Percentiles rank a stretch among this genome's conserved stretches.
These are phyloP conservation scores for Heliconius congener DNA, from an alignment of 1,140 invertebrate species.

Conservation along the genomic window DNA sequence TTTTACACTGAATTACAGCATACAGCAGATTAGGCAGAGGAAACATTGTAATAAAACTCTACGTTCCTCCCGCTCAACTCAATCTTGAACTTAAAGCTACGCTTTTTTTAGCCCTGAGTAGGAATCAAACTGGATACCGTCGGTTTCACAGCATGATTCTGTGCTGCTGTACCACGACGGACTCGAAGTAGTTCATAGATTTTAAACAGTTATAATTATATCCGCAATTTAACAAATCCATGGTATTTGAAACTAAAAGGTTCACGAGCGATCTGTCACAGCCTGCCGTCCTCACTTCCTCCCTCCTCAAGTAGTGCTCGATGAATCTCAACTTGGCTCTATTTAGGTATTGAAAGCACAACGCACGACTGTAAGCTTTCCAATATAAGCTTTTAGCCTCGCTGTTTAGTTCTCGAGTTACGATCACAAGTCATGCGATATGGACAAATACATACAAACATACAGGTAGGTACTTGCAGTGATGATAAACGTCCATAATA, in stretches of 20 bases:
- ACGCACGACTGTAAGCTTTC: constrained; percentile 19
- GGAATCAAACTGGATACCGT: too few species aligned
- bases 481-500: not conserved
- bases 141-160: too few species aligned
- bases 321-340: constrained; percentile 24
- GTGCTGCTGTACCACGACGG: too few species aligned
- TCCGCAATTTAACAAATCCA: not conserved
- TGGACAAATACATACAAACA: not conserved
- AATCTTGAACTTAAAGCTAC: too few species aligned
- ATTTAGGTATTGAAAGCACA: constrained; percentile 14
- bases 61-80: too few species aligned
- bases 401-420: constrained; percentile 2
- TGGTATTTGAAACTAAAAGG: not conserved
- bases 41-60: too few species aligned
- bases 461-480: not conserved
- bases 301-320: constrained; percentile 5
- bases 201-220: not conserved
- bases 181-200: not conserved
- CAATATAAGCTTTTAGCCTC: not conserved
- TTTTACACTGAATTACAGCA: too few species aligned
- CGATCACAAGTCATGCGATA: constrained; percentile 4
- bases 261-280: constrained; percentile 22
- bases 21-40: too few species aligned
- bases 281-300: constrained; percentile 15
- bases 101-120: too few species aligned